phyloP scores from a whole-genome alignment of 2,113 vertebrate species.

The Scomber colias region DNA sequence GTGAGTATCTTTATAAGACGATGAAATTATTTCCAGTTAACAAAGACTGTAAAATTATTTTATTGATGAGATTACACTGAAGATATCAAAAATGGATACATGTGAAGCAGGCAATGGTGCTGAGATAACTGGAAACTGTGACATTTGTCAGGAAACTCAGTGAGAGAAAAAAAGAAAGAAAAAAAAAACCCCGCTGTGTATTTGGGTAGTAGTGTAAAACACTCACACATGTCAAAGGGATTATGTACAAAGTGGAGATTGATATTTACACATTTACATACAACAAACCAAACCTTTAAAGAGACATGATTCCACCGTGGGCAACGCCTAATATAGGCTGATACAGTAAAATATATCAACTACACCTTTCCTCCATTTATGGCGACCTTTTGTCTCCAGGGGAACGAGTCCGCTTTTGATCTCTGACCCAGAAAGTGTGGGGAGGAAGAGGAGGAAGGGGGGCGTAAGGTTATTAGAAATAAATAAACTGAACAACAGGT shows the following conservation, averaged over 20 bases:
- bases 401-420: slow-evolving; percentile 38
- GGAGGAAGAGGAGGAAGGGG: slow-evolving; percentile 14
- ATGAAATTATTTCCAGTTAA: slow-evolving; percentile 45
- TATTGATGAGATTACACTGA: slow-evolving; percentile 34
- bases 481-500: slow-evolving; percentile 38
- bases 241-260: slow-evolving; percentile 76
- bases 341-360: slow-evolving; percentile 63
- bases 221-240: slow-evolving; percentile 62
- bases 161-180: slow-evolving; percentile 27
- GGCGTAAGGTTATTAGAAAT: background rate
- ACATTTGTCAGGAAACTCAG: slow-evolving; percentile 26
- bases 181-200: slow-evolving; percentile 20
- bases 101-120: slow-evolving; percentile 50
- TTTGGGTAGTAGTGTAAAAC: slow-evolving; percentile 76
- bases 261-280: slow-evolving; percentile 79
- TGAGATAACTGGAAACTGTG: slow-evolving; percentile 23
- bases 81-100: slow-evolving; percentile 19
- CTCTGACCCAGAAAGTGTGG: slow-evolving; percentile 42
- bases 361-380: slow-evolving; percentile 55
- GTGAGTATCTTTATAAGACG: slow-evolving; percentile 54
- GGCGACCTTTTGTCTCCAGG: slow-evolving; percentile 55
- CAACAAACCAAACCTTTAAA: slow-evolving; percentile 67
- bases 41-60: slow-evolving; percentile 30
- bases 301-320: slow-evolving; percentile 60
- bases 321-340: slow-evolving; percentile 82